Percentiles rank a stretch among this genome's conserved stretches.
Conservation (phyloP, 2,888 invertebrate genomes). For the Spilosoma lubricipeda region DNA sequence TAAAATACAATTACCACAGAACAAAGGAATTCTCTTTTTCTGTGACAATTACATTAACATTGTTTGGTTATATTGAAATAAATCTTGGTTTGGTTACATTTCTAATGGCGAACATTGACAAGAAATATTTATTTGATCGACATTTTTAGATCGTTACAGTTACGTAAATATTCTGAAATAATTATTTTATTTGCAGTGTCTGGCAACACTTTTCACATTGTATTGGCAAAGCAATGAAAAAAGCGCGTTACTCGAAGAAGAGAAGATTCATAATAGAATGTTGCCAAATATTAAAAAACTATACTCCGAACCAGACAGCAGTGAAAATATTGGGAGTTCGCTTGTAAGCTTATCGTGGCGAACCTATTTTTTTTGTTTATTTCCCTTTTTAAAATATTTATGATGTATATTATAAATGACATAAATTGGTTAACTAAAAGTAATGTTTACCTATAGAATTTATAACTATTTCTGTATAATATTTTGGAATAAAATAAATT, state of each 20-base stretch:
- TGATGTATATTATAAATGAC: background rate
- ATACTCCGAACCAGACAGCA: conserved; percentile 15
- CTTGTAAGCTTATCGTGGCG: background rate
- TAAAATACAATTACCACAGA: too few species aligned
- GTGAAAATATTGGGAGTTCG: background rate
- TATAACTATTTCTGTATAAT: background rate
- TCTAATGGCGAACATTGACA: background rate
- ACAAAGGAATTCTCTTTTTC: too few species aligned
- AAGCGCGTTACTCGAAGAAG: conserved; percentile 50
- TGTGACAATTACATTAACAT: too few species aligned
- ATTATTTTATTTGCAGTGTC: conserved; percentile 55
- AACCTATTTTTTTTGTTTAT: background rate
- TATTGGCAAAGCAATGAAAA: conserved; percentile 69
- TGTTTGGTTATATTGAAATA: background rate
- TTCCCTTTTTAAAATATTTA: background rate
- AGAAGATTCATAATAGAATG: conserved; percentile 1
- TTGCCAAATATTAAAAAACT: conserved; percentile 10
- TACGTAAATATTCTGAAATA: background rate
- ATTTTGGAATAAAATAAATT: too few species aligned
- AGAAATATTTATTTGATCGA: background rate
- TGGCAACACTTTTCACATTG: conserved; percentile 60
- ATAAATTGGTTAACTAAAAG: background rate
- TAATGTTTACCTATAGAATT: background rate
- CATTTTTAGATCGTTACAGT: background rate
- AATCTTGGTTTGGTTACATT: background rate